Conservation (phyloP, 2,113 vertebrate genomes). For the Chaenogobius annularis region DNA sequence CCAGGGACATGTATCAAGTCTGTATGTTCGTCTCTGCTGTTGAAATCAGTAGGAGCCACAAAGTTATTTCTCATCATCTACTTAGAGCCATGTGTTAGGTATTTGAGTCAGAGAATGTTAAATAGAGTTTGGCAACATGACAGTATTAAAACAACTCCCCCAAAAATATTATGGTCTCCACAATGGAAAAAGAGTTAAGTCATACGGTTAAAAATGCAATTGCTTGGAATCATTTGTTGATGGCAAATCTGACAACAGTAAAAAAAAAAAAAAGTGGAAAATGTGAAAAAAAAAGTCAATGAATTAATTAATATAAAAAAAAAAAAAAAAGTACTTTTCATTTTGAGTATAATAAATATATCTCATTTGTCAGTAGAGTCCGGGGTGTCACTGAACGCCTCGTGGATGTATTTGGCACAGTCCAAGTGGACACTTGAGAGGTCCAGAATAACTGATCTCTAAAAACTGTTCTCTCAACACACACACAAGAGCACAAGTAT, state of each 20-base stretch:
- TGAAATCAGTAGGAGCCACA: conserved; percentile 30
- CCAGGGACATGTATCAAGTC: conserved; percentile 18
- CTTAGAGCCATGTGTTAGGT: conserved; percentile 8
- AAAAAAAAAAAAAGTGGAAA: conserved; percentile 27
- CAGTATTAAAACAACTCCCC: conserved; percentile 27
- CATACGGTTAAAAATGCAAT: conserved; percentile 3
- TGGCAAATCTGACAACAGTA: conserved; percentile 31
- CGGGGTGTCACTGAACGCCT: conserved; percentile 15
- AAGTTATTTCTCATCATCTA: conserved; percentile 19
- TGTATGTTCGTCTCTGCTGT: conserved; percentile 30
- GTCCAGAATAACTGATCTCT: conserved; percentile 14
- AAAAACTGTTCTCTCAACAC: conserved; percentile 22
- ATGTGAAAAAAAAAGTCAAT: conserved; percentile 26
- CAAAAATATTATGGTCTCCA: conserved; percentile 15
- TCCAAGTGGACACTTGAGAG: conserved; percentile 22
- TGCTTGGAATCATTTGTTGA: background rate
- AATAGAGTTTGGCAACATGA: conserved; percentile 33
- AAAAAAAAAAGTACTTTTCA: too few species aligned
- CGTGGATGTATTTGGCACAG: conserved; percentile 25
- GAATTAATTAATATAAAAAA: conserved; percentile 15
- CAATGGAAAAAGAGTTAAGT: conserved; percentile 13
- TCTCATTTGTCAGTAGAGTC: conserved; percentile 33
- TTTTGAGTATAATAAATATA: conserved; percentile 49
- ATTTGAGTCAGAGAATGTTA: conserved; percentile 19
- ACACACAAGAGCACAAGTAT: conserved; percentile 25